phyloP scores from a whole-genome alignment of 64 coral and sea anemone genomes.

The Hydrozoanthus tunicans region DNA sequence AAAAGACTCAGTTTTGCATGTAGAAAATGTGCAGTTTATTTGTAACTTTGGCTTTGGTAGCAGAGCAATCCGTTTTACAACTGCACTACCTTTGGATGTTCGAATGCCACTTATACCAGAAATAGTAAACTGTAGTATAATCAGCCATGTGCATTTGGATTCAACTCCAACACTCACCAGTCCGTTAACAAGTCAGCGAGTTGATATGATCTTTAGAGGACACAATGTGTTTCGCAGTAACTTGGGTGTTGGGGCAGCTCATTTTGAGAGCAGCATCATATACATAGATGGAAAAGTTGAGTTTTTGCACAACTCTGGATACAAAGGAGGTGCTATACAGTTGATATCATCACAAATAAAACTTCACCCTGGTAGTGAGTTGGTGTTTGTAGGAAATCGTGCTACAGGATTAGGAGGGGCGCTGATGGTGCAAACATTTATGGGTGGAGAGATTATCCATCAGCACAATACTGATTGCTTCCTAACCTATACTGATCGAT shows the following conservation, averaged over 20 bases:
- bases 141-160: constrained; percentile 1
- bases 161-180: constrained; percentile 36
- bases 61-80: constrained; percentile 63
- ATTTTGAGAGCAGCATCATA: constrained; percentile 54
- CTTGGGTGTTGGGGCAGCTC: constrained; percentile 37
- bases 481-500: constrained; percentile 59
- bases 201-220: constrained; percentile 61
- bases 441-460: constrained; percentile 70
- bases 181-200: constrained; percentile 75
- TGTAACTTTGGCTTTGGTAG: constrained; percentile 51
- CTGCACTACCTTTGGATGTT: constrained; percentile 54
- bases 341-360: constrained; percentile 71
- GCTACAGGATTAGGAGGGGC: constrained; percentile 68
- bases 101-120: constrained; percentile 43
- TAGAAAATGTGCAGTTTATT: constrained; percentile 49
- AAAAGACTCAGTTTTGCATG: constrained; percentile 10
- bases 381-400: constrained; percentile 64
- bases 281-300: constrained; percentile 58
- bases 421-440: constrained; percentile 49
- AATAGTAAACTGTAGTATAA: constrained; percentile 71
- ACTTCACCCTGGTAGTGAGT: constrained; percentile 58
- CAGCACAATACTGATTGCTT: constrained; percentile 83
- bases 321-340: constrained; percentile 60
- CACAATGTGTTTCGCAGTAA: constrained; percentile 64
- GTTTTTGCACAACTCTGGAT: constrained; percentile 65